Evolutionary conservation across 2,797 vertebrate species (phyloP).

Genomic region (Lagorchestes hirsutus): DNA sequence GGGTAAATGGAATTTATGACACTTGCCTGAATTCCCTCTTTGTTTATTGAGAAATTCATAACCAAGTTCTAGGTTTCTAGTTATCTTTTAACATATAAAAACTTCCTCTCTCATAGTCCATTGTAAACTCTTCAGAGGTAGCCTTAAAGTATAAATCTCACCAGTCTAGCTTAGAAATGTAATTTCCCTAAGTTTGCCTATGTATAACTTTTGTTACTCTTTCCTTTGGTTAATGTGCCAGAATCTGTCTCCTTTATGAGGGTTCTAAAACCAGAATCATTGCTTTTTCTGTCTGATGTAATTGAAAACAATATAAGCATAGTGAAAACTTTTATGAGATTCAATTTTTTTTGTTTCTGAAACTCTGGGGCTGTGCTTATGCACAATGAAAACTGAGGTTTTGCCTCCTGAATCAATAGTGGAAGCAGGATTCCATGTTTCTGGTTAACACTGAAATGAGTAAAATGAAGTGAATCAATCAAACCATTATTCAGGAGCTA

Average conservation of each 20-base stretch:
- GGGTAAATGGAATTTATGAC: not conserved
- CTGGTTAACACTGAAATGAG: not conserved
- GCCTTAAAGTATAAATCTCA: not conserved
- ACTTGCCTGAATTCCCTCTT: not conserved
- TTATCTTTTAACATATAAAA: not conserved
- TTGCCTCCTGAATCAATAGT: not conserved
- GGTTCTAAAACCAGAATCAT: not conserved
- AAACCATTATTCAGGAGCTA: not conserved
- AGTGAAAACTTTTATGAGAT: not conserved
- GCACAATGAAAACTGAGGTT: not conserved
- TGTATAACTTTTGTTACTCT: not conserved
- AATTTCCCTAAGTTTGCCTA: not conserved
- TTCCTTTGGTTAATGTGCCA: not conserved
- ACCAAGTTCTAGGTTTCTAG: not conserved
- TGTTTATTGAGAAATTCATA: not conserved
- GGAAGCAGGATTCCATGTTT: not conserved
- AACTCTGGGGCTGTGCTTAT: not conserved
- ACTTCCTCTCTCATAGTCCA: not conserved
- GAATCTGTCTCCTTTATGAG: not conserved
- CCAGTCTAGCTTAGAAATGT: not conserved
- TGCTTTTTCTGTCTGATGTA: not conserved
- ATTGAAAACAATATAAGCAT: not conserved
- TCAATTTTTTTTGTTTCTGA: not conserved
- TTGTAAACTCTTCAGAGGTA: not conserved
- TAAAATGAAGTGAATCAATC: not conserved